Evolutionary conservation across 2,888 invertebrate species (phyloP).

Genomic region (Plagodis dolabraria): DNA sequence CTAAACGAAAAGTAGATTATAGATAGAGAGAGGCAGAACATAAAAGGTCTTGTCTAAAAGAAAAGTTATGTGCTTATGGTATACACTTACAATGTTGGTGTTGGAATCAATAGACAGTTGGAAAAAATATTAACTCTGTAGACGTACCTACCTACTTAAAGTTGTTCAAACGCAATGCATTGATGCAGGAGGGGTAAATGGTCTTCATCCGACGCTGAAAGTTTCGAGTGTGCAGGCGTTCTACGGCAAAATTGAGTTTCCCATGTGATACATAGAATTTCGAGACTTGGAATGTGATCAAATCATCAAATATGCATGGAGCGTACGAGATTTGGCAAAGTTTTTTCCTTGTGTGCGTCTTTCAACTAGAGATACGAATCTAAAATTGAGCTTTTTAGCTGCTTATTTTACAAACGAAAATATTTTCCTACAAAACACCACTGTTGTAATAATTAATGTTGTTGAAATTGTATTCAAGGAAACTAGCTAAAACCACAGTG

Average conservation of each 20-base stretch:
- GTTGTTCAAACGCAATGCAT: too few species aligned
- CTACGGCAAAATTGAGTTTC: slow-evolving; percentile 22
- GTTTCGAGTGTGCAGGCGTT: background rate
- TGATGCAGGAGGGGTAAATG: background rate
- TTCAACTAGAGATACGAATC: slow-evolving; percentile 29
- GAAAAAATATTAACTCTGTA: too few species aligned
- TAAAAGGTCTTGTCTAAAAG: too few species aligned
- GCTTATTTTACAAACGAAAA: background rate
- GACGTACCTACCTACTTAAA: too few species aligned
- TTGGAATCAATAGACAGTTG: too few species aligned
- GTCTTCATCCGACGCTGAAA: background rate
- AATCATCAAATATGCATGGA: slow-evolving; percentile 33
- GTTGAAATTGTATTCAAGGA: too few species aligned
- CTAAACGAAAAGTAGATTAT: too few species aligned
- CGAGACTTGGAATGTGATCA: slow-evolving; percentile 29
- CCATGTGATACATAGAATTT: slow-evolving; percentile 15
- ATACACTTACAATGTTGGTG: too few species aligned
- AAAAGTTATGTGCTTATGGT: too few species aligned
- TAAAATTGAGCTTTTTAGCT: slow-evolving; percentile 6
- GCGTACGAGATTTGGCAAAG: slow-evolving; percentile 39
- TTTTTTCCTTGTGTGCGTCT: slow-evolving; percentile 33
- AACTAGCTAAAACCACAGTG: too few species aligned
- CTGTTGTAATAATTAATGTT: background rate
- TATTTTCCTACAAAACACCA: background rate
- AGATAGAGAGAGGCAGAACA: too few species aligned